These are phyloP conservation scores for Gallinago paraguaiae DNA, from an alignment of 2,113 vertebrate genomes.

Conservation along the genomic window DNA sequence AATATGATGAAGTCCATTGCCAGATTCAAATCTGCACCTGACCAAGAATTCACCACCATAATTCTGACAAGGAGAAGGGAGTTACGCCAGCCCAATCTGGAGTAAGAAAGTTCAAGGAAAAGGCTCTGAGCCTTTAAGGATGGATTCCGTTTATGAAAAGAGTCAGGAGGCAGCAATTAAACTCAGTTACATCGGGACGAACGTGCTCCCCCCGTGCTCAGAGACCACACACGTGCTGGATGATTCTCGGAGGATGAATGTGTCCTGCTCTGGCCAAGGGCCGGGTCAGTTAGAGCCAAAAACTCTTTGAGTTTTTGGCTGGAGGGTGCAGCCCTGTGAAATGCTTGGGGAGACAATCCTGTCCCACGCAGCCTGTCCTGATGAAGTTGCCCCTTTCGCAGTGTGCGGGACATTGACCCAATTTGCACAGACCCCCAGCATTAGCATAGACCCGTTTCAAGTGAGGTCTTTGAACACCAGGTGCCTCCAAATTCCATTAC, in stretches of 20 bases:
- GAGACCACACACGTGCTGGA: neutral
- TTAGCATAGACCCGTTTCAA: conserved; percentile 59
- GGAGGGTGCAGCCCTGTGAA: conserved; percentile 1
- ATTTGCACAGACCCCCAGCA: neutral
- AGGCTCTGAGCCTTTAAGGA: neutral
- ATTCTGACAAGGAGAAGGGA: neutral
- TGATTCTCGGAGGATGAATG: neutral
- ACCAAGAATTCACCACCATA: neutral
- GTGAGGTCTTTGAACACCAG: conserved; percentile 41
- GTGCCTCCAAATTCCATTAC: conserved; percentile 63
- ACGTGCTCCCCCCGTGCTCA: neutral
- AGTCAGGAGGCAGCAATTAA: conserved; percentile 43
- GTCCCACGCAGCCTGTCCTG: neutral
- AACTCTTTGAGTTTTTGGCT: conserved; percentile 37
- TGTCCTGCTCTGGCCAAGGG: neutral
- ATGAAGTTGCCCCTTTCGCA: neutral
- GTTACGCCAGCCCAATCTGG: neutral
- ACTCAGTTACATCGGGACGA: neutral
- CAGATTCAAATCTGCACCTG: neutral
- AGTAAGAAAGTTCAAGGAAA: neutral
- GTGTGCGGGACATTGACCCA: neutral
- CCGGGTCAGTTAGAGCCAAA: neutral
- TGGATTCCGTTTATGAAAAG: neutral
- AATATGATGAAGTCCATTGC: rapidly evolving
- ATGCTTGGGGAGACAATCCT: neutral